These are phyloP conservation scores for Hypanus sabinus DNA, from an alignment of 2,113 vertebrate genomes.

Conservation along the genomic window DNA sequence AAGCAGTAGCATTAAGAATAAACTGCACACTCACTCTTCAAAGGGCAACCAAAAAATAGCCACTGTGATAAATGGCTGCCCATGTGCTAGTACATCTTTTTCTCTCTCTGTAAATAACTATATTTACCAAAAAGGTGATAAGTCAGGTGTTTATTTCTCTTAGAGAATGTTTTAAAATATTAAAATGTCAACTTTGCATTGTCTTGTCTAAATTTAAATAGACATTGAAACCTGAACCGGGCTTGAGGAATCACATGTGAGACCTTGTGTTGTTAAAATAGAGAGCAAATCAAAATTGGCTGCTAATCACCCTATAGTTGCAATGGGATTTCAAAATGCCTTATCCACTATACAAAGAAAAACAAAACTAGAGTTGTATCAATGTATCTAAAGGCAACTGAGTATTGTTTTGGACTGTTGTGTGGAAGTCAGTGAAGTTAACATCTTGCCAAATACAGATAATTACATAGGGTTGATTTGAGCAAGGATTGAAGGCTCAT, in stretches of 20 bases:
- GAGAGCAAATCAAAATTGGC: neutral
- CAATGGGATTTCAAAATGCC: conserved; percentile 2
- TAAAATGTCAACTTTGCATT: conserved; percentile 49
- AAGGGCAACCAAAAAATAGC: neutral
- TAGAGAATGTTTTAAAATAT: neutral
- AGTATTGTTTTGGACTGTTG: conserved; percentile 55
- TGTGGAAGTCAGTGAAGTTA: conserved; percentile 52
- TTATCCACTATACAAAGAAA: neutral
- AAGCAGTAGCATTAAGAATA: neutral
- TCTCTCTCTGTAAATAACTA: neutral
- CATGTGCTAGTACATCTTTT: neutral
- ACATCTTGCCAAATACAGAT: conserved; percentile 40
- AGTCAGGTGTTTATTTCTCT: conserved; percentile 37
- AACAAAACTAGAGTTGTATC: conserved; percentile 7
- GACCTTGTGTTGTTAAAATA: neutral
- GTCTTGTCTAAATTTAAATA: conserved; percentile 53
- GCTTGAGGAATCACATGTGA: neutral
- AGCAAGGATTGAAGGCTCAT: neutral
- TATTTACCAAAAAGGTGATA: neutral
- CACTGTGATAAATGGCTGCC: neutral
- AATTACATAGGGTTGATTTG: conserved; percentile 41
- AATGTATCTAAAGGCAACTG: conserved; percentile 20
- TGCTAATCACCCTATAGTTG: conserved; percentile 3
- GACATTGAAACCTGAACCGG: conserved; percentile 34
- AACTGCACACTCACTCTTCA: neutral